A percentile compares a stretch with the other conserved stretches of the same genome.
These are phyloP conservation scores for Sitophilus oryzae DNA, from an alignment of 1,140 invertebrate genomes.

Conservation along the genomic window DNA sequence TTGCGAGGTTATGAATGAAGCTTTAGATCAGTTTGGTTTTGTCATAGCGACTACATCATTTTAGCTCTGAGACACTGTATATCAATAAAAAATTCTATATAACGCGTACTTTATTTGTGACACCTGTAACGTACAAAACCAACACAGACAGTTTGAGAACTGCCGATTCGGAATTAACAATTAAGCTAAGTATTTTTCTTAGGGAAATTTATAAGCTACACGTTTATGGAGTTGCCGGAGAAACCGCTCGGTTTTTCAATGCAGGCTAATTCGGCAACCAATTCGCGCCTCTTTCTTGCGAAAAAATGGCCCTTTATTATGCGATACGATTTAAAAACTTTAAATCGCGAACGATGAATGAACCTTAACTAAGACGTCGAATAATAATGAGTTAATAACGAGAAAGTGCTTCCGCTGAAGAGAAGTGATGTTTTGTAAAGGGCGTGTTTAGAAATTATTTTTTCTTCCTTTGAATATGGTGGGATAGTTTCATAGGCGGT, in stretches of 20 bases:
- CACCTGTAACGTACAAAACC: no score
- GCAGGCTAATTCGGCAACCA: not conserved
- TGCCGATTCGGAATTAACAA: not conserved
- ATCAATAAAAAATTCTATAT: no score
- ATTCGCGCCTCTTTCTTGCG: not conserved
- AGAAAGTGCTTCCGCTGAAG: conserved; percentile 3
- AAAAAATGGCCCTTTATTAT: not conserved
- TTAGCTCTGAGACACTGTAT: no score
- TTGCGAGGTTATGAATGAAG: no score
- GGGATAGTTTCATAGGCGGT: no score
- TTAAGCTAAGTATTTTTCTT: conserved; percentile 7
- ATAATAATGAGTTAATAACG: not conserved
- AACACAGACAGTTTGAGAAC: not conserved
- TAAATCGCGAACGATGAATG: conserved; percentile 11
- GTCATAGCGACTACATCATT: no score
- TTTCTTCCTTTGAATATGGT: no score
- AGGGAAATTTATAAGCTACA: not conserved
- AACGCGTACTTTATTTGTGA: no score
- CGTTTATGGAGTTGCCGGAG: not conserved
- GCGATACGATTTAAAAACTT: conserved; percentile 3
- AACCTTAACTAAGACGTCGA: not conserved
- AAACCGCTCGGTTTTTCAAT: not conserved
- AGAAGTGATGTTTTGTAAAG: no score
- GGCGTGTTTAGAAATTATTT: no score
- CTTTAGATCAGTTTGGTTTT: no score